Base-by-base conservation (phyloP, 2,888 invertebrate species). In the Eurytoma californica region DNA sequence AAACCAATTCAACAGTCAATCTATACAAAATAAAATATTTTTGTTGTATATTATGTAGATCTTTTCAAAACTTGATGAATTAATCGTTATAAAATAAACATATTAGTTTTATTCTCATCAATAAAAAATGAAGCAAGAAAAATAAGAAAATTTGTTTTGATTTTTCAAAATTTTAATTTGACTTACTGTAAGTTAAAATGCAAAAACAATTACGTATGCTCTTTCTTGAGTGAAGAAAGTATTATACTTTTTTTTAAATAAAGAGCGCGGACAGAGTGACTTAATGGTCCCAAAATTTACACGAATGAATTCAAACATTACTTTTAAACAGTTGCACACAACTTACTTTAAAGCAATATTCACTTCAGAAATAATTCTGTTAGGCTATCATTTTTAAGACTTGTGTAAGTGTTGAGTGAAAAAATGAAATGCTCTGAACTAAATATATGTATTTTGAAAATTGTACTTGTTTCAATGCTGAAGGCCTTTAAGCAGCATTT, bases 171-270 rank as follows among this genome's bases (percentile, higher is more conserved):
- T 81, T 81, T 72, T 65, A 75, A 76, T 66, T 73, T 55, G 66
- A 70, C 72, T 77, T 80, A 75, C 66, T 69, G 69, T 51, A 67
- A 74, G 66, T 75, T 77, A 55, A 78, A 78, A 80, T 80, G 80
- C 78, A 75, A 75, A 82, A 82, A 80, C 77, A 80, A 79, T 80
- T 77, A 76, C 80, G 80, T 82, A 82, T 82, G 82, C 79, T 82
- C 80, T 82, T 80, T 55, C 57, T 73, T 75, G 80, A 82, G 78
- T 82, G 82, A 82, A 82, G 80, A 82, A 77, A 69, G 65, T 77
- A 82, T 75, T 80, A 77, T 81, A 79, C 49, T 65, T 65, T 77
- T 81, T 39, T 75, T 72, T 67, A n/a, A 69, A 75, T 51, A 63
- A 69, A 69, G n/a, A 67, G 75, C 49, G 51, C 66, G 57, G 72